Evolutionary conservation across 1,140 invertebrate genomes (phyloP).

Genomic region (Leptoteleia sp.): DNA sequence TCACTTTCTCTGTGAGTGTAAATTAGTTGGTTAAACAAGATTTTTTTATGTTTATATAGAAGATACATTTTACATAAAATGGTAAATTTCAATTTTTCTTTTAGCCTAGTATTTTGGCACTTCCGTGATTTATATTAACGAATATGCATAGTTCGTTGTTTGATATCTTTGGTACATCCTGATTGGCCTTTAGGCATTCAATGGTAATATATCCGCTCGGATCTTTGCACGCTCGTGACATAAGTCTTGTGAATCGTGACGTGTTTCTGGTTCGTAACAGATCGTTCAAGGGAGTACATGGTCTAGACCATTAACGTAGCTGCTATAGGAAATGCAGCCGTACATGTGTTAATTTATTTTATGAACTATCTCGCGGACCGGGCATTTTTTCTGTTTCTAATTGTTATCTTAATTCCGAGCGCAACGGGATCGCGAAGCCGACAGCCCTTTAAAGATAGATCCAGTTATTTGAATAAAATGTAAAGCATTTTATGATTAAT

Average conservation of each 20-base stretch:
- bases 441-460: constrained; percentile 11
- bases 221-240: constrained; percentile 65
- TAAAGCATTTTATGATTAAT: constrained; percentile 32
- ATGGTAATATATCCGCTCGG: constrained; percentile 64
- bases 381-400: constrained; percentile 46
- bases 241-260: constrained; percentile 65
- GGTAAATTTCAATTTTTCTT: no score
- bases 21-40: neutral
- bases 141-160: constrained; percentile 51
- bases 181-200: constrained; percentile 65
- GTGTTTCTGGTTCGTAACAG: constrained; percentile 61
- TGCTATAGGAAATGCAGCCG: constrained; percentile 46
- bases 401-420: constrained; percentile 51
- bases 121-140: constrained; percentile 59
- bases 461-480: constrained; percentile 40
- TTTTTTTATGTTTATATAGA: neutral
- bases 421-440: constrained; percentile 3
- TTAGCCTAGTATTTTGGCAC: constrained; percentile 22
- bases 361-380: constrained; percentile 19
- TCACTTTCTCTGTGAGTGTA: no score
- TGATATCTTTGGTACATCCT: constrained; percentile 56
- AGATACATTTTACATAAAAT: constrained; percentile 20
- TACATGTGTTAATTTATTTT: constrained; percentile 64
- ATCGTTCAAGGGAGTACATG: constrained; percentile 56
- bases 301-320: constrained; percentile 55